Conservation (phyloP, 2,113 vertebrate species). For the Centrocercus urophasianus region DNA sequence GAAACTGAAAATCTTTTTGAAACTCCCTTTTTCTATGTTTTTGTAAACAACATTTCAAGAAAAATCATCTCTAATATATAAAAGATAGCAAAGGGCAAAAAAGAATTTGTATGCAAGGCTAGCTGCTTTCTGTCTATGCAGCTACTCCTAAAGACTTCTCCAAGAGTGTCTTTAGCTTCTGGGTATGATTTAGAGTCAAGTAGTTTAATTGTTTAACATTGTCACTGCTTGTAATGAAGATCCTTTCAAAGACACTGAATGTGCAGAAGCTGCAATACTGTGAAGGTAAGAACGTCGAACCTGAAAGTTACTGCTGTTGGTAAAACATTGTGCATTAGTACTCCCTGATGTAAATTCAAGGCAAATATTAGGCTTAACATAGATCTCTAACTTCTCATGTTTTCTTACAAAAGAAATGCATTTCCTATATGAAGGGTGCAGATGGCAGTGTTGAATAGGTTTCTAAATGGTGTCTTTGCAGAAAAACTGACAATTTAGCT, state of each 20-base stretch:
- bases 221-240: background rate
- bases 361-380: background rate
- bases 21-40: background rate
- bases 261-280: background rate
- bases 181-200: background rate
- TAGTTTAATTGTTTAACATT: background rate
- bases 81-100: background rate
- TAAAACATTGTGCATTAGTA: background rate
- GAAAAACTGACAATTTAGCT: background rate
- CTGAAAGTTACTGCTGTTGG: background rate
- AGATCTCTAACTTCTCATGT: background rate
- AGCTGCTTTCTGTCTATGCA: background rate
- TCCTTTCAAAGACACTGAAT: background rate
- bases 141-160: background rate
- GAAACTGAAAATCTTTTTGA: background rate
- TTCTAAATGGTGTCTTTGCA: background rate
- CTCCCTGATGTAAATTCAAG: background rate
- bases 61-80: background rate
- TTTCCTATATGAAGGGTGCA: constrained; percentile 26
- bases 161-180: background rate
- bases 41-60: background rate
- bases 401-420: background rate
- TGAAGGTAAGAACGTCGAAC: background rate
- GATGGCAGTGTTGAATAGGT: constrained; percentile 69
- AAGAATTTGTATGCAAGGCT: background rate